A percentile compares a stretch with the other conserved stretches of the same genome.
These are phyloP conservation scores for Triplophysa bombifrons DNA, from an alignment of 2,797 vertebrate genomes.

Conservation along the genomic window DNA sequence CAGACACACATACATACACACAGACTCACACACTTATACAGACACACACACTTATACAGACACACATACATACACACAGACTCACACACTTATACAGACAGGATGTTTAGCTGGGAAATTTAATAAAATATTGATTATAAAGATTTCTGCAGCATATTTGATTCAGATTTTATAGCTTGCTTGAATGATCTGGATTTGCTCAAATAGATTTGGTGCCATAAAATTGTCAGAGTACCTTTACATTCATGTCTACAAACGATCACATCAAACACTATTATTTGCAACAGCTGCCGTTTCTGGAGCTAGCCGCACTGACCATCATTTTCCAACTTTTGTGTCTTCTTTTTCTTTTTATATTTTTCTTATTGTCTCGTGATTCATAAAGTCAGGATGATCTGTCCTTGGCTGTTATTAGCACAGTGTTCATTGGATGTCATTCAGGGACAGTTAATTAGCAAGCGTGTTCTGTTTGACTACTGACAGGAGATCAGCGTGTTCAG, in stretches of 20 bases:
- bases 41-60: too few relatives aligned
- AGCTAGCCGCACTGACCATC: conserved; percentile 47
- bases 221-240: conserved; percentile 39
- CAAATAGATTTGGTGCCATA: conserved; percentile 40
- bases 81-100: too few relatives aligned
- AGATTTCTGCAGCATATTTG: not conserved
- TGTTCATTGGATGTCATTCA: conserved; percentile 41
- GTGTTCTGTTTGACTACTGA: conserved; percentile 47
- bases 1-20: too few relatives aligned
- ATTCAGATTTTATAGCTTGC: not conserved
- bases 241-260: conserved; percentile 44
- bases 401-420: conserved; percentile 45
- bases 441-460: conserved; percentile 48
- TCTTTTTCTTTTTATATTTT: conserved; percentile 48
- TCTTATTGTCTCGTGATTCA: conserved; percentile 46
- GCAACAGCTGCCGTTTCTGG: conserved; percentile 60
- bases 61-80: too few relatives aligned
- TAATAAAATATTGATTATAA: not conserved
- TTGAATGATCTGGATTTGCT: not conserved
- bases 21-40: too few relatives aligned
- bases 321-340: conserved; percentile 49
- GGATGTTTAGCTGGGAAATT: too few relatives aligned
- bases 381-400: not conserved
- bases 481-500: conserved; percentile 63
- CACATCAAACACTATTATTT: conserved; percentile 48